These are phyloP conservation scores for Macaria notata DNA, from an alignment of 2,888 invertebrate genomes.

Conservation along the genomic window DNA sequence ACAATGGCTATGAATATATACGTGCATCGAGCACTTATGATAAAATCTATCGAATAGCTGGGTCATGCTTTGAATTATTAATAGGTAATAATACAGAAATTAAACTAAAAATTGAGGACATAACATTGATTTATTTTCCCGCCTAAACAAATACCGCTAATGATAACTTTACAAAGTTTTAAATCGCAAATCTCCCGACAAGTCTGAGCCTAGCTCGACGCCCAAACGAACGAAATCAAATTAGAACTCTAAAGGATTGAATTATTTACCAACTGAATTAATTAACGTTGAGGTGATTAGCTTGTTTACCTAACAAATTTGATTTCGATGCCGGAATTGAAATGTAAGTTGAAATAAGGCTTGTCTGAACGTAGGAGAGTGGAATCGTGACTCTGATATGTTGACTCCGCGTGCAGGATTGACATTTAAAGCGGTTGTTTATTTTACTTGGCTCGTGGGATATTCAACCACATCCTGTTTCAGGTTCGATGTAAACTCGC, in stretches of 20 bases:
- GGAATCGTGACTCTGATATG: constrained; percentile 21
- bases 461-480: constrained; percentile 18
- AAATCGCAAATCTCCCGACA: constrained; percentile 6
- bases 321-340: constrained; percentile 14
- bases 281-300: constrained; percentile 21
- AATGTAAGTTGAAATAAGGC: background rate
- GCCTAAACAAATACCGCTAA: constrained; percentile 12
- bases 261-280: constrained; percentile 22
- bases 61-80: no score
- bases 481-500: background rate
- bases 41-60: no score
- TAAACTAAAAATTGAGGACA: constrained; percentile 3
- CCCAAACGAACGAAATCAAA: constrained; percentile 15
- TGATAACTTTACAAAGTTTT: constrained; percentile 12
- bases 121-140: background rate
- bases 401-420: constrained; percentile 13
- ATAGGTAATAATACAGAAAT: background rate
- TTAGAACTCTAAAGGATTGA: constrained; percentile 18
- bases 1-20: no score
- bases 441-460: constrained; percentile 13
- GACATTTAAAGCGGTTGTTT: constrained; percentile 22
- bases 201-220: constrained; percentile 9
- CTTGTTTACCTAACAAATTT: constrained; percentile 18
- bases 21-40: no score
- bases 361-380: constrained; percentile 4